Evolutionary conservation across 2,797 vertebrate genomes (phyloP).

Genomic region (Esox masquinongy): DNA sequence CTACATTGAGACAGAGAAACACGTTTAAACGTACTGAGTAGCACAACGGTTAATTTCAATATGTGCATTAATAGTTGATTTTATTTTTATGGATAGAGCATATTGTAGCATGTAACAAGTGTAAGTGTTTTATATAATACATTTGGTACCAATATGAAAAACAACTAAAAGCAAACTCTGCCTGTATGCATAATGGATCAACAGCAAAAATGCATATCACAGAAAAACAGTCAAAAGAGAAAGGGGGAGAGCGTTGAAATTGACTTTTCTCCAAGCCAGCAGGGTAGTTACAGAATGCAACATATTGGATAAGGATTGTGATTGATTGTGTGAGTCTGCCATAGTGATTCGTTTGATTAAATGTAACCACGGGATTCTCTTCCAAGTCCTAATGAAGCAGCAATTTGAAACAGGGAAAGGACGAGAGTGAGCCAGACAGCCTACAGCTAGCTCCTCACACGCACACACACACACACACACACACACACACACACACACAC

Average conservation of each 20-base stretch:
- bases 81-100: conserved; percentile 63
- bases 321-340: conserved; percentile 86
- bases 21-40: conserved; percentile 40
- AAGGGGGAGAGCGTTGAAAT: conserved; percentile 57
- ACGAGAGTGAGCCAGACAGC: conserved; percentile 63
- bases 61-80: conserved; percentile 68
- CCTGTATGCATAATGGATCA: conserved; percentile 66
- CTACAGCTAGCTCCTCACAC: conserved; percentile 49
- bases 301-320: conserved; percentile 83
- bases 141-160: conserved; percentile 30
- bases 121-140: conserved; percentile 52
- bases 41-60: conserved; percentile 56
- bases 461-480: too few relatives aligned
- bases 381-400: conserved; percentile 96
- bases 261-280: conserved; percentile 73
- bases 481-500: conserved; percentile 26
- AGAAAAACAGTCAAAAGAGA: conserved; percentile 51
- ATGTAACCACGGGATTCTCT: conserved; percentile 93
- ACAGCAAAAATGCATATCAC: conserved; percentile 57
- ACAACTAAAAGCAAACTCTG: conserved; percentile 43
- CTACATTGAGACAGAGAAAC: conserved; percentile 35
- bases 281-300: conserved; percentile 74
- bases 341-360: conserved; percentile 95
- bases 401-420: conserved; percentile 87
- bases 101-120: conserved; percentile 47